phyloP scores from a whole-genome alignment of 2,888 invertebrate genomes.

The Metallyticus violacea region DNA sequence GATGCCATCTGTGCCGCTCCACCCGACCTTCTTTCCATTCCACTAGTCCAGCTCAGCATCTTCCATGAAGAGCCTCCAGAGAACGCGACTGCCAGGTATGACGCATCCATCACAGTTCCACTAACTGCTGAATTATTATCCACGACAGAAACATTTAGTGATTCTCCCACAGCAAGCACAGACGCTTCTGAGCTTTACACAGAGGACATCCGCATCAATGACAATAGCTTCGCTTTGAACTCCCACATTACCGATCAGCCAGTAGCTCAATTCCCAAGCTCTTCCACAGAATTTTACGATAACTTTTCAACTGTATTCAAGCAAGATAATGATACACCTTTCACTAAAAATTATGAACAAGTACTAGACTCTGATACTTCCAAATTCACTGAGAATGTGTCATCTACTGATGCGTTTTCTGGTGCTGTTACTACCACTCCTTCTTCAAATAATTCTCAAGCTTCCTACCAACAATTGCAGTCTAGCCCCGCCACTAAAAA shows the following conservation, averaged over 20 bases:
- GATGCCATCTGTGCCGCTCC: constrained; percentile 48
- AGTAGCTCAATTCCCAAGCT: neutral
- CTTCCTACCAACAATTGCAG: neutral
- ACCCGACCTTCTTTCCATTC: constrained; percentile 41
- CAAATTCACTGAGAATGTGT: neutral
- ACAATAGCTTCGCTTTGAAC: neutral
- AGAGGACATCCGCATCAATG: neutral
- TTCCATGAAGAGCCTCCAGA: neutral
- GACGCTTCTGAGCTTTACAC: neutral
- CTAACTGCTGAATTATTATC: neutral
- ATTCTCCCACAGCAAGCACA: neutral
- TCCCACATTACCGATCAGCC: neutral
- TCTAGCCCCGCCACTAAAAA: neutral
- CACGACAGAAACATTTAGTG: neutral
- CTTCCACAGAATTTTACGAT: neutral
- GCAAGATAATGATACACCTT: neutral
- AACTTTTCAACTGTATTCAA: neutral
- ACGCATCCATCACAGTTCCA: neutral
- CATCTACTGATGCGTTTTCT: neutral
- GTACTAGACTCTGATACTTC: neutral
- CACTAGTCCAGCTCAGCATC: constrained; percentile 38
- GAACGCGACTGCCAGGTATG: neutral
- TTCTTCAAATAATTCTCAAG: neutral
- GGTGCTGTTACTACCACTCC: neutral
- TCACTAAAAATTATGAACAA: neutral